phyloP scores from a whole-genome alignment of 2,888 invertebrate species.

The Dryadula phaetusa region DNA sequence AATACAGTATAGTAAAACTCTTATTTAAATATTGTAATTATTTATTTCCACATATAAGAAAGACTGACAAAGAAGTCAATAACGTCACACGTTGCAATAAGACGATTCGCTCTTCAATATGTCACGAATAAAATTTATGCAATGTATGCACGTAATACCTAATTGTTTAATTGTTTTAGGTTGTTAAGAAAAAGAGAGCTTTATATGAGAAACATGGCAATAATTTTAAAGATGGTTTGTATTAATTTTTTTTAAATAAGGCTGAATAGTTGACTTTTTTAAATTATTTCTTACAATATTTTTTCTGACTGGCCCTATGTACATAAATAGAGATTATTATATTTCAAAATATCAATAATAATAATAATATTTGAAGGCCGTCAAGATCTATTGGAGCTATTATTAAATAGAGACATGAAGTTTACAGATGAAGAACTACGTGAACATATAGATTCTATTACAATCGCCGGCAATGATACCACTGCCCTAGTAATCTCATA shows the following conservation, averaged over 20 bases:
- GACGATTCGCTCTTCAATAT: no score
- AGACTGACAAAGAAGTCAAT: no score
- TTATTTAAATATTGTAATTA: no score
- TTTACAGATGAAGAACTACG: constrained; percentile 82
- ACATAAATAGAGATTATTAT: no score
- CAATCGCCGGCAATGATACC: constrained; percentile 84
- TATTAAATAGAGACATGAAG: constrained; percentile 72
- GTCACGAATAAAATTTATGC: not conserved
- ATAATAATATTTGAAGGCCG: constrained; percentile 35
- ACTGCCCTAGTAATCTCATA: constrained; percentile 78
- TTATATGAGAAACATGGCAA: constrained; percentile 39
- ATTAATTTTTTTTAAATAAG: not conserved
- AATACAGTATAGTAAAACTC: no score
- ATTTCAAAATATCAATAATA: no score
- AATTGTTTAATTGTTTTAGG: constrained; percentile 49
- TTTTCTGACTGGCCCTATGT: no score
- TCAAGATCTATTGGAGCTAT: constrained; percentile 41
- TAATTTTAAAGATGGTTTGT: constrained; percentile 40
- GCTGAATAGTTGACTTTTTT: not conserved
- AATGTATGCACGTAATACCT: not conserved
- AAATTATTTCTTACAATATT: not conserved
- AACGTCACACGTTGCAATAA: no score
- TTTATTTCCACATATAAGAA: no score
- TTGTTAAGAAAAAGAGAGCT: constrained; percentile 55
- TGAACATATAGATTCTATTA: constrained; percentile 85